Evolutionary conservation across 23 tunicate genomes (phyloP), one percentile per base, ranked within the genome.

Genomic region (Aplidium turbinatum): DNA sequence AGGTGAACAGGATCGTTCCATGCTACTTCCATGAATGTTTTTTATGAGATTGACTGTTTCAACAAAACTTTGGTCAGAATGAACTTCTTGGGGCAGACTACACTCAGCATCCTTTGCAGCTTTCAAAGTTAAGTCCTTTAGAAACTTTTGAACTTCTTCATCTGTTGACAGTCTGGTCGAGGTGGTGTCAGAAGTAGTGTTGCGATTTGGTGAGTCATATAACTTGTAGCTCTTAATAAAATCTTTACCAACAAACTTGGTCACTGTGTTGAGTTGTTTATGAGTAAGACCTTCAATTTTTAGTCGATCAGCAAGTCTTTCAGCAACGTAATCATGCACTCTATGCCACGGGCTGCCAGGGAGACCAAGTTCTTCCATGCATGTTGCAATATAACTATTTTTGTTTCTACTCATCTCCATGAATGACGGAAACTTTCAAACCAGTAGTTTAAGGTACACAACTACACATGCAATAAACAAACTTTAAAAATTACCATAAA

Each of bases 261-360:
- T 25, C 9, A 80, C 82, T 11, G 22, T 36, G 1, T 45, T 38
- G 23, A 88, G 78, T 60, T 81, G 82, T 19, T 76, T 54, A 18
- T 69, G 61, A 3, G 82, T 76, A 0, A 88, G 40, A 22, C 92
- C 92, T 72, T 85, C 92, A 9, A 77, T 57, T 1, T 76, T 57
- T 21, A 85, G 70, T 70, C 86, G 54, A 7, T 88, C 76, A 7
- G 82, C 87, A 4, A 88, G 58, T 4, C 66, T 56, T 25, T 73
- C 57, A 4, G 78, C 50, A 19, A 88, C 23, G n/a, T 57, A 31
- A 11, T 63, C 75, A 29, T 33, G 25, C 30, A 75, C 87, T 20
- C 47, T 68, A 52, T 81, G 48, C 96, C 96, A 88, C 21, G 96
- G 96, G 58, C 96, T 88, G 9, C 96, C 96, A 1, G 96, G 96